Base-by-base conservation (phyloP, 2,888 invertebrate species). In the Idaea aversata region DNA sequence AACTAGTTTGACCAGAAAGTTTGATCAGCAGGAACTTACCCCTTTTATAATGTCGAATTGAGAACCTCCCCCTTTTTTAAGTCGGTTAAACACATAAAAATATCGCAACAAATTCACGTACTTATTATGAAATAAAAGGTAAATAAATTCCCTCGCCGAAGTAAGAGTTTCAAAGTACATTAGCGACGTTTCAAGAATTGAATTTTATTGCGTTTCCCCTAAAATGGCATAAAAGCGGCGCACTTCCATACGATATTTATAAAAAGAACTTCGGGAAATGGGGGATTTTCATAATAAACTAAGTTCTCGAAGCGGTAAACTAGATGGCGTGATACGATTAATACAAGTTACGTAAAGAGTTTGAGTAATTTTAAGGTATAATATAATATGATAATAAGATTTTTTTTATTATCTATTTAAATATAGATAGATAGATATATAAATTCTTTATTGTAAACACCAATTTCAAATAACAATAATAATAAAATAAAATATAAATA, bases 71-170 rank as follows among this genome's bases (percentile, higher is more conserved):
- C n/a, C n/a, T n/a, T n/a, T n/a, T 25, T 25, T 25, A 25, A 25
- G 25, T 25, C 25, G 25, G 25, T 47, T 7, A 4, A 47, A 10
- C 4, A 47, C 47, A 47, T 47, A 47, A 47, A 47, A 10, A 47
- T 47, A 47, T 47, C 47, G 47, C 47, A 47, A 47, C 47, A 47
- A 47, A 47, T 47, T 47, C 47, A 47, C 47, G 47, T 47, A 47
- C 47, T 10, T 47, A 47, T 47, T 47, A 47, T 47, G 47, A 47
- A 13, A 47, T 47, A 47, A 47, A 47, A 47, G 47, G 47, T 47
- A 47, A 47, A 47, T 47, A 47, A 47, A 47, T 47, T 47, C 47
- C 47, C 47, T 47, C 47, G 47, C 47, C 13, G 47, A 47, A 47
- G 47, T 47, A 47, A 47, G 47, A 47, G 47, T 47, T 47, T 47